Base-by-base conservation (phyloP, 2,113 vertebrate species). In the Pomatostomus ruficeps region DNA sequence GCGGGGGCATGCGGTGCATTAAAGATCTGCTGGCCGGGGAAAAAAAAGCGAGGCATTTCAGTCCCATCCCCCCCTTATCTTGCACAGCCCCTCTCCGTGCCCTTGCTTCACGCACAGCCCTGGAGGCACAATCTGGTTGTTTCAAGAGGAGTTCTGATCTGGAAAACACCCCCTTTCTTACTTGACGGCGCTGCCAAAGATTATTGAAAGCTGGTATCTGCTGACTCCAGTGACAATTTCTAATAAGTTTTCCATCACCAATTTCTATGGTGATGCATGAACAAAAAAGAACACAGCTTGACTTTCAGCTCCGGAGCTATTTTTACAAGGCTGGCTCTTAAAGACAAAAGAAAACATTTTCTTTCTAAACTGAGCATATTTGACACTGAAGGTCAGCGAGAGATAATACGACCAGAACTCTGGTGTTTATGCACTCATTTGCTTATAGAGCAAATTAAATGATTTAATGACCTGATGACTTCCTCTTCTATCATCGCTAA, bases 311-410 rank as follows among this genome's bases (percentile, higher is more conserved):
- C 75, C 4, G 3, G 55, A 89, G 88, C 85, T 95, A 66, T 94
- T 97, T 95, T 88, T 94, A 73, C 23, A 36, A 70, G 67, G 46
- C 67, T 85, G 82, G 67, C 81, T 96, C 46, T 82, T 91, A 93
- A 89, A 92, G 77, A 89, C 83, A 83, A 83, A 82, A 95, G 87
- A 76, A 94, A 94, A 79, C 51, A 71, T 93, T 93, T 94, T 80
- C 71, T 82, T 83, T 80, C 51, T 80, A 59, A 94, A 45, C 52
- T 66, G 70, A 92, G 33, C 28, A 4, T 67, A 29, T 93, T 70
- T 95, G 73, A 94, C 84, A 51, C 25, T 10, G n/a, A 93, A 82
- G 81, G 95, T 91, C 86, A 73, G 6, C 40, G 42, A 54, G 88
- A 84, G 75, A 65, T 46, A 55, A 46, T 61, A 20, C 1, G 1